These are phyloP conservation scores for Rhopilema esculentum DNA, from an alignment of 30 jellyfish, hydroid and myxozoan genomes.

Conservation along the genomic window DNA sequence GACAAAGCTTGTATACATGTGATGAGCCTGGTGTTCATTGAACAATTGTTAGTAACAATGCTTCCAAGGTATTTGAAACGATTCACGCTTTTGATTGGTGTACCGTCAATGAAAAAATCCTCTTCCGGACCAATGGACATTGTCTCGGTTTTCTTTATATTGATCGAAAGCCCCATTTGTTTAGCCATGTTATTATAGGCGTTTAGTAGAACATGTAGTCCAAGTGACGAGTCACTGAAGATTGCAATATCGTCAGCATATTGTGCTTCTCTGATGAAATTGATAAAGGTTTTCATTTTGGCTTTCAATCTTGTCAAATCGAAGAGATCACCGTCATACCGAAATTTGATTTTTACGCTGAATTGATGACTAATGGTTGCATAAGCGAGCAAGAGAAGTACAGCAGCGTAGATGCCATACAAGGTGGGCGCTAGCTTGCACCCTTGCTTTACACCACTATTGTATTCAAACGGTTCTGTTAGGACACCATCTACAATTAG, in stretches of 20 bases:
- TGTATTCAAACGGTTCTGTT: neutral
- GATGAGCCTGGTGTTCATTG: slow-evolving; percentile 39
- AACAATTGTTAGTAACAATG: slow-evolving; percentile 61
- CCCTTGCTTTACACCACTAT: slow-evolving; percentile 31
- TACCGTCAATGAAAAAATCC: slow-evolving; percentile 54
- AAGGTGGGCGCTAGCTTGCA: slow-evolving; percentile 12
- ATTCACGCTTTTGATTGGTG: slow-evolving; percentile 50
- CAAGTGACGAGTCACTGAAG: slow-evolving; percentile 62
- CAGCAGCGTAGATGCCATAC: neutral
- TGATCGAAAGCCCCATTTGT: slow-evolving; percentile 71
- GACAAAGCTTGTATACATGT: slow-evolving; percentile 50
- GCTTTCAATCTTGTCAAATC: slow-evolving; percentile 68
- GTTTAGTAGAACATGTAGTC: slow-evolving; percentile 51
- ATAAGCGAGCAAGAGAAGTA: neutral
- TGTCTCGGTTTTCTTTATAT: slow-evolving; percentile 65
- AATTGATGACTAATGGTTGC: neutral
- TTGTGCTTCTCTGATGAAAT: slow-evolving; percentile 69
- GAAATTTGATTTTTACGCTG: slow-evolving; percentile 59
- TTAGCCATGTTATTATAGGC: slow-evolving; percentile 65
- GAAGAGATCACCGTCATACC: slow-evolving; percentile 67
- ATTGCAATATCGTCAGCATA: slow-evolving; percentile 75
- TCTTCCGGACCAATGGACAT: slow-evolving; percentile 67
- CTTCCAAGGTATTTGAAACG: slow-evolving; percentile 66
- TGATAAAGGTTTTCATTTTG: slow-evolving; percentile 25
- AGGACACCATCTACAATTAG: neutral